These are phyloP conservation scores for Hucho hucho DNA, from an alignment of 2,113 vertebrate species.

Conservation along the genomic window DNA sequence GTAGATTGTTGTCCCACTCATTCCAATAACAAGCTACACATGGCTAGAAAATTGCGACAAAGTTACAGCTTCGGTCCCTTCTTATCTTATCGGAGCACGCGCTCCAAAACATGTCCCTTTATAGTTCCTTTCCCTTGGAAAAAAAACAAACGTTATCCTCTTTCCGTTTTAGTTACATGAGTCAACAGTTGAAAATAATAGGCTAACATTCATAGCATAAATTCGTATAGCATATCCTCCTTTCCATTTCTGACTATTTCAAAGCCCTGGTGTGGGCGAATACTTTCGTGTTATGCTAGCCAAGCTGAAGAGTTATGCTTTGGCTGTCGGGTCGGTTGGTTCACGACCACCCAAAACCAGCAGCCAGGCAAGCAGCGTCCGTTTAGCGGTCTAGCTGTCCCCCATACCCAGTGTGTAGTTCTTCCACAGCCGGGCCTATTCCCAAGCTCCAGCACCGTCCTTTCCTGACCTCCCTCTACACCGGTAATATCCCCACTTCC, in stretches of 20 bases:
- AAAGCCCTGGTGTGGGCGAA: not conserved
- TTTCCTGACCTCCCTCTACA: constrained; percentile 77
- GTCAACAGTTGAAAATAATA: not conserved
- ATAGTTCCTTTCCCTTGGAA: not conserved
- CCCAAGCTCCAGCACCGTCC: constrained; percentile 76
- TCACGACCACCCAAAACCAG: constrained; percentile 46
- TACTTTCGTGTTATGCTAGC: constrained; percentile 33
- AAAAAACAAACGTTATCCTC: not conserved
- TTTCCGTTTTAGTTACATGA: not conserved
- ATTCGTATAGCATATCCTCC: too few relatives aligned
- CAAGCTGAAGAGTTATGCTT: constrained; percentile 21
- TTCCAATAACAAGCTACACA: not conserved
- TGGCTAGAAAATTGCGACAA: constrained; percentile 2
- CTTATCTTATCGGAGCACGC: too few relatives aligned
- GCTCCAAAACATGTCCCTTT: too few relatives aligned
- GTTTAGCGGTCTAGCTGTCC: constrained; percentile 7
- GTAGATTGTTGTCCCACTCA: not conserved
- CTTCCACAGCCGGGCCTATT: constrained; percentile 69
- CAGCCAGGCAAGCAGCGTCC: constrained; percentile 30
- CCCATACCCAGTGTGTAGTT: constrained; percentile 6
- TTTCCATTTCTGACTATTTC: not conserved
- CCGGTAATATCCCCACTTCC: constrained; percentile 56
- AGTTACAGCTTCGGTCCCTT: constrained; percentile 28
- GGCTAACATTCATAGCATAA: not conserved
- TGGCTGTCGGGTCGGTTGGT: constrained; percentile 25